Conservation (phyloP, 2,113 vertebrate genomes). For the Amazona vittata region DNA sequence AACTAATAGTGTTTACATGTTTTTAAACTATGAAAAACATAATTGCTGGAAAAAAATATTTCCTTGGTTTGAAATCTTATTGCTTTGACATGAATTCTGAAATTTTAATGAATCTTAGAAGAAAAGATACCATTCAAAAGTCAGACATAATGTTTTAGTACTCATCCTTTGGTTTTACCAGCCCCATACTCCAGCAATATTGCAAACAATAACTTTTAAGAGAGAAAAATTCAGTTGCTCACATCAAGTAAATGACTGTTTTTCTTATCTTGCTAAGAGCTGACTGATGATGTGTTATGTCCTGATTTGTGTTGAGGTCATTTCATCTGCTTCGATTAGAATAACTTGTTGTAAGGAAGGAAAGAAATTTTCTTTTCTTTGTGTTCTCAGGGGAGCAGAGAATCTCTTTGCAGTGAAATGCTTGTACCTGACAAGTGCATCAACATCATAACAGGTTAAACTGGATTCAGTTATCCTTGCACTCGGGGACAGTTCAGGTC, state of each 20-base stretch:
- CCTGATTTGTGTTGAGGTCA: not conserved
- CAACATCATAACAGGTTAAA: not conserved
- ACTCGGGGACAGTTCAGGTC: not conserved
- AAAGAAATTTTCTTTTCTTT: not conserved
- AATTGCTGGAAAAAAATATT: not conserved
- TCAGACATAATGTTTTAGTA: not conserved
- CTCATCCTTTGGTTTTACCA: constrained; percentile 27
- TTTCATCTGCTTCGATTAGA: not conserved
- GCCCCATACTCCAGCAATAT: not conserved
- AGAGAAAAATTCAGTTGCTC: not conserved
- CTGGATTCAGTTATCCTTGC: not conserved
- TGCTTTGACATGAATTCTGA: not conserved
- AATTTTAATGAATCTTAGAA: not conserved
- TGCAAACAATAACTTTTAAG: constrained; percentile 1
- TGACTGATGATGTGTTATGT: not conserved
- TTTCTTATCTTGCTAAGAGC: not conserved
- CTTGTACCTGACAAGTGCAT: not conserved
- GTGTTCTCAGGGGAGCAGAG: not conserved
- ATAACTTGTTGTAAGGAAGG: not conserved
- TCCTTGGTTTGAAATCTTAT: not conserved
- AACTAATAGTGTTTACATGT: constrained; percentile 24
- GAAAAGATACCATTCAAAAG: not conserved
- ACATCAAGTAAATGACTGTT: not conserved
- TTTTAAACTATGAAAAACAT: not conserved
- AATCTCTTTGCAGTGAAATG: not conserved